These are phyloP conservation scores for Melolontha melolontha DNA, from an alignment of 2,888 invertebrate genomes.

Conservation along the genomic window DNA sequence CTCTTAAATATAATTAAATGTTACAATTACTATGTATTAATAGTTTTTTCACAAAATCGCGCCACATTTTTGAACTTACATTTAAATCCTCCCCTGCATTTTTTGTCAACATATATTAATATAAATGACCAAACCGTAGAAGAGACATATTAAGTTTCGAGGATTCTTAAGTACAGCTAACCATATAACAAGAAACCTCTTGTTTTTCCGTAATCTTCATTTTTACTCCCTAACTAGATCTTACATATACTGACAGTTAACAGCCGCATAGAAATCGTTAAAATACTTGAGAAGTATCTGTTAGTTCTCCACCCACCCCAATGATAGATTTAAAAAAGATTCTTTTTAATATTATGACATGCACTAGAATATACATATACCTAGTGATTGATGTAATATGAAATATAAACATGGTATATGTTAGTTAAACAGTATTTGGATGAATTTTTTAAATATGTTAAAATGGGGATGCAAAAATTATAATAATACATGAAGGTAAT, in stretches of 20 bases:
- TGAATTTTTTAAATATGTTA: no score
- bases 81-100: conserved; percentile 9
- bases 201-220: neutral
- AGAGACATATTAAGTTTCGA: conserved; percentile 16
- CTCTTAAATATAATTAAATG: no score
- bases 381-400: no score
- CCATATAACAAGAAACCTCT: conserved; percentile 16
- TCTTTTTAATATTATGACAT: no score
- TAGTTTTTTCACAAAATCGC: no score
- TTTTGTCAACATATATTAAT: neutral
- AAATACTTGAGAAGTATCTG: neutral
- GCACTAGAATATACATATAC: no score
- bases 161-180: conserved; percentile 1
- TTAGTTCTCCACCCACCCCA: no score
- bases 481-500: no score
- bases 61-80: neutral
- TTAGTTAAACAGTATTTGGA: no score
- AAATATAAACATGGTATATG: no score
- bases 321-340: no score
- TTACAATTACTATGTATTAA: neutral
- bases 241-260: conserved; percentile 31
- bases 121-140: neutral
- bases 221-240: conserved; percentile 16
- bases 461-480: no score
- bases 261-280: conserved; percentile 25